These are phyloP conservation scores for Euplexia lucipara DNA, from an alignment of 2,888 invertebrate genomes.

Conservation along the genomic window DNA sequence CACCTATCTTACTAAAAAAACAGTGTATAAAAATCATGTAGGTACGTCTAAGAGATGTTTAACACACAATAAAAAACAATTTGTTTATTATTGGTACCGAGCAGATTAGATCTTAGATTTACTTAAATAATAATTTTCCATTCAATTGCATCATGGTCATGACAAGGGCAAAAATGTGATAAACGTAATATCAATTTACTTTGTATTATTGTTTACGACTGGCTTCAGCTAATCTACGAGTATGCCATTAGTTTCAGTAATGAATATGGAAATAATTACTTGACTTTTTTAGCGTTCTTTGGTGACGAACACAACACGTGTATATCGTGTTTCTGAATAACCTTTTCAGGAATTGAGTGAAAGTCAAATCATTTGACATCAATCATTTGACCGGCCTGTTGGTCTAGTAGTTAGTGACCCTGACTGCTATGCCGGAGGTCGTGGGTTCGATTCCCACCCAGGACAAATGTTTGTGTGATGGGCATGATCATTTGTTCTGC, in stretches of 20 bases:
- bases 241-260: background rate
- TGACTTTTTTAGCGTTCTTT: background rate
- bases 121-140: constrained; percentile 6
- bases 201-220: constrained; percentile 22
- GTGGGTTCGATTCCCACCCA: too few relatives aligned
- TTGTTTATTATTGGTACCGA: too few relatives aligned
- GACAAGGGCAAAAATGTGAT: constrained; percentile 29
- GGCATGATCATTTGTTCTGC: too few relatives aligned
- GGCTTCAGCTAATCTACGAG: background rate
- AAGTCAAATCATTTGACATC: too few relatives aligned
- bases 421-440: too few relatives aligned
- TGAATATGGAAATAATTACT: background rate
- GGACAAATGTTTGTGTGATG: too few relatives aligned
- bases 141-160: constrained; percentile 28
- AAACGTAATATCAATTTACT: constrained; percentile 6
- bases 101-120: background rate
- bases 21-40: too few relatives aligned
- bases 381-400: too few relatives aligned
- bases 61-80: too few relatives aligned
- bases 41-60: too few relatives aligned
- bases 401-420: too few relatives aligned
- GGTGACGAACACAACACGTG: background rate
- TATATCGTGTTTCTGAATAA: background rate
- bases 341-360: background rate
- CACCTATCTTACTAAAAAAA: background rate